Evolutionary conservation across 2,113 vertebrate species (phyloP).

Genomic region (Lycaon pictus): DNA sequence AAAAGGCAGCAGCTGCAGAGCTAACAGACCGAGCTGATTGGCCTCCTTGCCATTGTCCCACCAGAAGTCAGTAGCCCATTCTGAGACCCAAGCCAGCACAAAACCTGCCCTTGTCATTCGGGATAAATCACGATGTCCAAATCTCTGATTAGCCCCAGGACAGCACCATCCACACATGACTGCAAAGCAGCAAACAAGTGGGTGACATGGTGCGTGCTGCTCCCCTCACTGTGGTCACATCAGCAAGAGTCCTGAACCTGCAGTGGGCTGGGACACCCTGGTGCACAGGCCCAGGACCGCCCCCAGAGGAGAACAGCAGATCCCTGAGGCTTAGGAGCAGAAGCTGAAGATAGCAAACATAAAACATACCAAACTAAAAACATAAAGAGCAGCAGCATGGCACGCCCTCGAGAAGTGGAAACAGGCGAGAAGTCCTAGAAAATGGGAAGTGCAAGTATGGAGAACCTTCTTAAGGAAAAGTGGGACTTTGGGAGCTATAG

Average conservation of each 20-base stretch:
- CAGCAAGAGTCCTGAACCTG: neutral
- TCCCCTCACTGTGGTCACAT: neutral
- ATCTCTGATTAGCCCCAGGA: neutral
- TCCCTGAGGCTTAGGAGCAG: neutral
- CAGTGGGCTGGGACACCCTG: too few species aligned
- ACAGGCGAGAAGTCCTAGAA: neutral
- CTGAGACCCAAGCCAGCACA: neutral
- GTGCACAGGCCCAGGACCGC: neutral
- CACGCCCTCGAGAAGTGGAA: rapidly evolving
- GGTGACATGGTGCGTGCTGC: neutral
- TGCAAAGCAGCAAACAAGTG: neutral
- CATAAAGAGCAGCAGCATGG: too few species aligned
- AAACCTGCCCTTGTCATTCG: neutral
- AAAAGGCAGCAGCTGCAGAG: neutral
- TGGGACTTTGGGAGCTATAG: neutral
- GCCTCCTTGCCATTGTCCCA: neutral
- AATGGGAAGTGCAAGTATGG: rapidly evolving
- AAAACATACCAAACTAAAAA: neutral
- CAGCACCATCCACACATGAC: too few species aligned
- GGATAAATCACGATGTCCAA: neutral
- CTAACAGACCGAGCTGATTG: too few species aligned
- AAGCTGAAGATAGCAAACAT: neutral
- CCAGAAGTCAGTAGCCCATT: neutral
- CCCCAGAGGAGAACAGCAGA: too few species aligned
- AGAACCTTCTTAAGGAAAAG: neutral